These are phyloP conservation scores for Hippoglossus hippoglossus DNA, from an alignment of 2,797 vertebrate genomes.

Conservation along the genomic window DNA sequence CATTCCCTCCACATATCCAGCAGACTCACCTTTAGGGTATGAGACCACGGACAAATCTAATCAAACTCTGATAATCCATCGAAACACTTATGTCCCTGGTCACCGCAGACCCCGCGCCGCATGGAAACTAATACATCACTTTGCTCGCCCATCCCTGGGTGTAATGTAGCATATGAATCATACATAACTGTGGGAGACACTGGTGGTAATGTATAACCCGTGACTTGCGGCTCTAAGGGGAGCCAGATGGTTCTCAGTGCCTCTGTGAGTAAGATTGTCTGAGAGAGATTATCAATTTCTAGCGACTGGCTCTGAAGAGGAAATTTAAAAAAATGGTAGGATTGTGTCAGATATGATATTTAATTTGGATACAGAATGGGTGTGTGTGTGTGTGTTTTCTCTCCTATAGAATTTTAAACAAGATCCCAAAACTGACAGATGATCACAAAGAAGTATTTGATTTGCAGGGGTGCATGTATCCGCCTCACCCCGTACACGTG, in stretches of 20 bases:
- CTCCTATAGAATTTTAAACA: conserved; percentile 5
- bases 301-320: conserved; percentile 2
- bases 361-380: conserved; percentile 2
- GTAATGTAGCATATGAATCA: conserved; percentile 56
- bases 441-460: background rate
- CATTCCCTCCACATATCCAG: background rate
- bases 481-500: conserved; percentile 96
- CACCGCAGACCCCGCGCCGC: conserved; percentile 15
- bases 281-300: conserved; percentile 34
- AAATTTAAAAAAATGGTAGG: conserved; percentile 15
- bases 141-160: conserved; percentile 32
- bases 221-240: conserved; percentile 24
- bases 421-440: background rate
- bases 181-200: conserved; percentile 33
- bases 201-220: conserved; percentile 35
- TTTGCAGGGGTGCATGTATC: background rate
- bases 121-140: conserved; percentile 32
- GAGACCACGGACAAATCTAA: conserved; percentile 43
- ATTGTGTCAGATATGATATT: conserved; percentile 14
- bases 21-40: conserved; percentile 34
- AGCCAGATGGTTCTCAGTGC: conserved; percentile 35
- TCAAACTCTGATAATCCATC: conserved; percentile 41
- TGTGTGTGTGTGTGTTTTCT: background rate
- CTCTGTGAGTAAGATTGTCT: conserved; percentile 21
- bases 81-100: conserved; percentile 24